Conservation (phyloP, 1,140 invertebrate species). For the Zaprionus ghesquierei region DNA sequence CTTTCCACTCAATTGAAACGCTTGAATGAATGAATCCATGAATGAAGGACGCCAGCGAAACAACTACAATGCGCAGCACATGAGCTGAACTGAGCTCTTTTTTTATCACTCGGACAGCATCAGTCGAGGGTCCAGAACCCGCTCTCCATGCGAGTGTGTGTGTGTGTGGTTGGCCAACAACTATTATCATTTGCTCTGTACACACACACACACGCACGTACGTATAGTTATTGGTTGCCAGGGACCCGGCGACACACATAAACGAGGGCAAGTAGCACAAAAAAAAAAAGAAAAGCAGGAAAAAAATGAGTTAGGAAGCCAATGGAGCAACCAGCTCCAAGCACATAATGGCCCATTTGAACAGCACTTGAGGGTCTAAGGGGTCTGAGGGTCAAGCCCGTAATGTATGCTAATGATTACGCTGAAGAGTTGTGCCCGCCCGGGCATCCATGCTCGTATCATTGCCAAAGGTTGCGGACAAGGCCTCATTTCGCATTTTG, state of each 20-base stretch:
- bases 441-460: neutral
- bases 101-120: conserved; percentile 50
- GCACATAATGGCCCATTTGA: conserved; percentile 70
- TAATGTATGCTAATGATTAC: conserved; percentile 72
- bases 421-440: conserved; percentile 47
- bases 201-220: conserved; percentile 8
- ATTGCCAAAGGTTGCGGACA: conserved; percentile 37
- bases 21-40: conserved; percentile 61
- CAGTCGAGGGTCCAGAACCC: conserved; percentile 13
- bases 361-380: conserved; percentile 62
- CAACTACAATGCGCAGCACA: conserved; percentile 34
- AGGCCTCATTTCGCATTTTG: conserved; percentile 43
- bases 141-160: conserved; percentile 10
- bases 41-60: conserved; percentile 44
- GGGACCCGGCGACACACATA: conserved; percentile 37
- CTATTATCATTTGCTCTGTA: conserved; percentile 61
- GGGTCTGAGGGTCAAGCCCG: conserved; percentile 44
- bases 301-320: conserved; percentile 53
- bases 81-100: conserved; percentile 24
- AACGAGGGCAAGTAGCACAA: neutral
- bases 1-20: conserved; percentile 70
- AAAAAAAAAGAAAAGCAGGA: conserved; percentile 17
- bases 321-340: conserved; percentile 64
- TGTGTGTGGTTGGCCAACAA: conserved; percentile 43
- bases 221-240: conserved; percentile 23